These are phyloP conservation scores for Gambusia affinis DNA, from an alignment of 2,113 vertebrate species.

Conservation along the genomic window DNA sequence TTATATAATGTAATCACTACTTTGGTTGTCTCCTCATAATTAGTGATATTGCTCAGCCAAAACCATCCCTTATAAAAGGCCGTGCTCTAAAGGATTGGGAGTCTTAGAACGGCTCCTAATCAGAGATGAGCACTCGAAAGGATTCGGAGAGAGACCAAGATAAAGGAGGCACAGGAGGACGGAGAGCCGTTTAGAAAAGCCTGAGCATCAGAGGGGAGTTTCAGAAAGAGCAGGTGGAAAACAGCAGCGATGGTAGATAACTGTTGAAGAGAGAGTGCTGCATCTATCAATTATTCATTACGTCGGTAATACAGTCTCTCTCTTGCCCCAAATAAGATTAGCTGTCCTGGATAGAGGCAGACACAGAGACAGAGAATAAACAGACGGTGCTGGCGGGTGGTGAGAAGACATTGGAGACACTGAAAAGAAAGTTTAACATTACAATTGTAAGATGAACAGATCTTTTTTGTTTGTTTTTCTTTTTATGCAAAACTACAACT, in stretches of 20 bases:
- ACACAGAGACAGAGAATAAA: constrained; percentile 15
- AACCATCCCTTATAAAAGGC: neutral
- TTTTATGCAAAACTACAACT: neutral
- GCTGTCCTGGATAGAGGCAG: constrained; percentile 14
- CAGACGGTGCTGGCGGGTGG: constrained; percentile 13
- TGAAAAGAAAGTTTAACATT: neutral
- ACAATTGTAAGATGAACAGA: neutral
- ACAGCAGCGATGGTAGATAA: constrained; percentile 36
- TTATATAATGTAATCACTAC: neutral
- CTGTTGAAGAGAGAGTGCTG: constrained; percentile 23
- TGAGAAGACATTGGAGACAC: neutral
- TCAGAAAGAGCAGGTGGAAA: constrained; percentile 30
- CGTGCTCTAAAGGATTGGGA: constrained; percentile 3
- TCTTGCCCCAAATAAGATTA: constrained; percentile 21
- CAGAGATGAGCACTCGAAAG: constrained; percentile 28
- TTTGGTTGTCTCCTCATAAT: neutral
- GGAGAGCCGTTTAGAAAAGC: constrained; percentile 11
- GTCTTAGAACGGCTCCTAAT: constrained; percentile 17
- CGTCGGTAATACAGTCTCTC: constrained; percentile 23
- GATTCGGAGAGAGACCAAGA: constrained; percentile 17
- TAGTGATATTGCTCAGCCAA: neutral
- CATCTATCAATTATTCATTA: constrained; percentile 46
- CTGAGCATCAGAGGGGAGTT: neutral
- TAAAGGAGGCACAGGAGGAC: neutral
- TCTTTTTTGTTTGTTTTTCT: neutral